Evolutionary conservation across 2,797 vertebrate genomes (phyloP).

Genomic region (Microctenopoma stevenorrisi): DNA sequence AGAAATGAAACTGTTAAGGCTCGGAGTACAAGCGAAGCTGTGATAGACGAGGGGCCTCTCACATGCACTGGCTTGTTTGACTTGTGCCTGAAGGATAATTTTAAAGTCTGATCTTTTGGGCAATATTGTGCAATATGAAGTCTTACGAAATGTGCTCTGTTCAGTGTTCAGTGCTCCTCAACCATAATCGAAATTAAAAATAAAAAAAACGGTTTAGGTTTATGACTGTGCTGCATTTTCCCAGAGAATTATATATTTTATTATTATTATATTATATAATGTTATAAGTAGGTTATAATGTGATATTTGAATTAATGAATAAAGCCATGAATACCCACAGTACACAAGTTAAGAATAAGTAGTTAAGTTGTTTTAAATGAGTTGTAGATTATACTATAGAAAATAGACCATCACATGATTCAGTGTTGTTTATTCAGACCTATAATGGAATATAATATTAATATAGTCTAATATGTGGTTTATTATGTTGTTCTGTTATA

Average conservation of each 20-base stretch:
- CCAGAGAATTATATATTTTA: not conserved
- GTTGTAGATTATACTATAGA: too few species aligned
- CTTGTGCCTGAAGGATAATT: conserved; percentile 44
- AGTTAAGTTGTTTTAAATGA: too few species aligned
- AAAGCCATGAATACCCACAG: too few species aligned
- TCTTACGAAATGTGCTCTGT: conserved; percentile 40
- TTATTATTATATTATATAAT: too few species aligned
- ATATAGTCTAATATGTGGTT: too few species aligned
- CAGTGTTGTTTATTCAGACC: too few species aligned
- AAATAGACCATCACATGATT: too few species aligned
- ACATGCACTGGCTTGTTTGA: conserved; percentile 70
- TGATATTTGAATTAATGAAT: too few species aligned
- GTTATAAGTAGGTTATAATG: not conserved
- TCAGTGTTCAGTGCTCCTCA: conserved; percentile 8
- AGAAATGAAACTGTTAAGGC: conserved; percentile 50
- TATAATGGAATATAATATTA: too few species aligned
- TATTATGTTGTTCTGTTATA: too few species aligned
- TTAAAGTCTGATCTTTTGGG: conserved; percentile 15
- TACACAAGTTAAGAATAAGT: too few species aligned
- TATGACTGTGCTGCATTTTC: not conserved
- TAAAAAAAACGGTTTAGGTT: conserved; percentile 8
- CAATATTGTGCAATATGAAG: conserved; percentile 46
- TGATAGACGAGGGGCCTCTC: conserved; percentile 51
- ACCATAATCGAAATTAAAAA: conserved; percentile 12
- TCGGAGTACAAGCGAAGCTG: conserved; percentile 52